These are phyloP conservation scores for Trachurus trachurus DNA, from an alignment of 2,797 vertebrate species.

Conservation along the genomic window DNA sequence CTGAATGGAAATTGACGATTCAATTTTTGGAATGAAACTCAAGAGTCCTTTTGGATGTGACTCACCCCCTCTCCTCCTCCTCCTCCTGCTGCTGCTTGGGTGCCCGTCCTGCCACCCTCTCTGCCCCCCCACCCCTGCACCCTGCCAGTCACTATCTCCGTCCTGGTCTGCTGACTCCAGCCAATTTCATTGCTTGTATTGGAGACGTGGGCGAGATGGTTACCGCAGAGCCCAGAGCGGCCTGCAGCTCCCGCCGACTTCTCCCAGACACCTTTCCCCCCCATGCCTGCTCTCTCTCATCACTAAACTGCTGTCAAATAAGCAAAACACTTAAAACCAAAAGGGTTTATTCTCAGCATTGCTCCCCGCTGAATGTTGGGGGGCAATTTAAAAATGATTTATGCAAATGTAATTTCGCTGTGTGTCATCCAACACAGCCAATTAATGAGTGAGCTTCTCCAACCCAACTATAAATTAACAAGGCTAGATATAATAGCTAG, in stretches of 20 bases:
- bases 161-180: conserved; percentile 80
- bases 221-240: conserved; percentile 59
- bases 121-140: conserved; percentile 39
- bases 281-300: conserved; percentile 48
- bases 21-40: conserved; percentile 80
- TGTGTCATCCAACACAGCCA: conserved; percentile 85
- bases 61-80: conserved; percentile 20
- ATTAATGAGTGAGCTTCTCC: conserved; percentile 86
- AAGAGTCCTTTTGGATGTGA: conserved; percentile 77
- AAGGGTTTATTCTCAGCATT: conserved; percentile 71
- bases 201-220: conserved; percentile 72
- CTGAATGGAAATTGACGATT: conserved; percentile 84
- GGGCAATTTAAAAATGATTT: conserved; percentile 86
- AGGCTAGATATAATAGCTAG: conserved; percentile 86
- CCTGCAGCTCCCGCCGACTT: conserved; percentile 48
- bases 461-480: conserved; percentile 86
- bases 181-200: conserved; percentile 79
- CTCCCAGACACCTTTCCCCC: conserved; percentile 60
- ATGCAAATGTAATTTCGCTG: conserved; percentile 87
- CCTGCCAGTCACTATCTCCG: conserved; percentile 65
- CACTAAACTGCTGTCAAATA: conserved; percentile 64
- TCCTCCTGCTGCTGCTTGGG: conserved; percentile 21
- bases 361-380: conserved; percentile 78
- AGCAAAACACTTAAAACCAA: conserved; percentile 74
- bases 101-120: conserved; percentile 50